phyloP scores from a whole-genome alignment of 2,113 vertebrate genomes.

The Falcunculus frontatus region DNA sequence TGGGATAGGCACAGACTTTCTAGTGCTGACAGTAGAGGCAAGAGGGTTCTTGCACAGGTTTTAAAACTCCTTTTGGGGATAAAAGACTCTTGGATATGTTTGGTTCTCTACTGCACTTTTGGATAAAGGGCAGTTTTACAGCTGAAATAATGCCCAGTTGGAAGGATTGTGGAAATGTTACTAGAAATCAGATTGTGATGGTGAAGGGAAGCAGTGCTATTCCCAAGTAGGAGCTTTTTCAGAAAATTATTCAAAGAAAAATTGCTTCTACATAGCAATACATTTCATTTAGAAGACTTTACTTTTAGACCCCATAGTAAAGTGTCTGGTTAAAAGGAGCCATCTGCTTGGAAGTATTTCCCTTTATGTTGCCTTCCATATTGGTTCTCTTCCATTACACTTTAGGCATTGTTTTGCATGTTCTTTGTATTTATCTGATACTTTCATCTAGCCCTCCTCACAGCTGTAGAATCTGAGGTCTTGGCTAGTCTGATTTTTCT shows the following conservation, averaged over 20 bases:
- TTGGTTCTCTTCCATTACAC: neutral
- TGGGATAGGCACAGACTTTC: neutral
- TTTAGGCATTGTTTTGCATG: neutral
- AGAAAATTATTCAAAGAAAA: neutral
- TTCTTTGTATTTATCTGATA: neutral
- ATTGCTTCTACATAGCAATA: neutral
- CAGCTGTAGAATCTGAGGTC: neutral
- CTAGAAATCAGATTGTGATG: neutral
- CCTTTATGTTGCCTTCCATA: neutral
- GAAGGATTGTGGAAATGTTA: neutral
- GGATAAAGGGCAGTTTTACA: neutral
- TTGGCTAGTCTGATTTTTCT: neutral
- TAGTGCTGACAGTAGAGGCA: neutral
- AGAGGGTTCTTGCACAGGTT: neutral
- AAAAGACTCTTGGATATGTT: neutral
- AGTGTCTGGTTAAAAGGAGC: neutral
- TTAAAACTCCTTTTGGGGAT: neutral
- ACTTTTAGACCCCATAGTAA: neutral
- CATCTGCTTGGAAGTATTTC: neutral
- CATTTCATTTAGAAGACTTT: neutral
- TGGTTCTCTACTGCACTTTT: neutral
- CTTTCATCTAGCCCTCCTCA: neutral
- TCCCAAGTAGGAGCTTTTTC: neutral
- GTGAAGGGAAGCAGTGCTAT: neutral
- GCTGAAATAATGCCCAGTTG: neutral